Base-by-base conservation (phyloP, 2,888 invertebrate species). In the Mystacides longicornis region DNA sequence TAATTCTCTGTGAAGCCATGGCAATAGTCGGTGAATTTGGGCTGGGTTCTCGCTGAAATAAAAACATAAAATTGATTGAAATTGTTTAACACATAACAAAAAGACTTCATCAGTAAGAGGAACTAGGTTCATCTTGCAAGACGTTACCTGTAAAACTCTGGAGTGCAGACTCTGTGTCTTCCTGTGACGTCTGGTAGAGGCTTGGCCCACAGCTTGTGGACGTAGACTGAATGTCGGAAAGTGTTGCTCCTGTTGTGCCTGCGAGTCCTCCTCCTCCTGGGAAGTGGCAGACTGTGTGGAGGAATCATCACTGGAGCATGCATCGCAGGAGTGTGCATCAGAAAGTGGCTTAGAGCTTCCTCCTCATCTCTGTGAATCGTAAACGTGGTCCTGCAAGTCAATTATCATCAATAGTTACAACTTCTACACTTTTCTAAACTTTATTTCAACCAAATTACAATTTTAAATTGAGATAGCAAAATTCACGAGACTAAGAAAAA, bases 1-100 rank as follows among this genome's bases (percentile, higher is more conserved):
- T 23, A 96, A 74, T 71, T 96, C 95, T 60, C 96, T 79, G 68
- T 87, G 87, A 23, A 96, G 74, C 92, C 93, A 96, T 1, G 90
- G 90, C 60, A 89, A 83, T 53, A 96, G 76, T 1, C 95, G 83
- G 68, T 89, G 86, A 60, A 86, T 79, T 68, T 89, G 87, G 14
- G 87, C 84, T 54, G 88, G 88, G 73, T 93, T 85, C 67, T 81
- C 79, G 70, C 89, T 87, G 67, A n/a, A 75, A 73, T 66, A 59
- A 58, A 56, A 59, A 20, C 18, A 47, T n/a, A 5, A 48, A 22
- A 7, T 37, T 7, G 14, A 16, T 37, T n/a, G 3, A 37, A 37
- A 7, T 37, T 37, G 3, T 7, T 37, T 37, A 27, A 27, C 27
- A 27, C n/a, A n/a, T n/a, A n/a, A n/a, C n/a, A n/a, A n/a, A n/a